Conservation (phyloP, 1,140 invertebrate species). For the Batillaria attramentaria region DNA sequence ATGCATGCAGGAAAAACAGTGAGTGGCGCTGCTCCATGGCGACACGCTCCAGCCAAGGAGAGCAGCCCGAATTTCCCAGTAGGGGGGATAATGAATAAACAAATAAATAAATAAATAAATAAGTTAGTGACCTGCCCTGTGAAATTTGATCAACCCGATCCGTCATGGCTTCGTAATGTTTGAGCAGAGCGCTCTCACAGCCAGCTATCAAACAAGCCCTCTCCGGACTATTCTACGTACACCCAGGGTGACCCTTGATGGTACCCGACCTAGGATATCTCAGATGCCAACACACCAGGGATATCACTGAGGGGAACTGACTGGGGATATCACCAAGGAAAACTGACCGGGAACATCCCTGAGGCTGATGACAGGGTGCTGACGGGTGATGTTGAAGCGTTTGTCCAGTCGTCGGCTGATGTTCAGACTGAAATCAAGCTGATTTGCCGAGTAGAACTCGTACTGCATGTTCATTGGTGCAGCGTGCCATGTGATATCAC, state of each 20-base stretch:
- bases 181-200: background rate
- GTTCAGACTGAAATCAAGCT: slow-evolving; percentile 54
- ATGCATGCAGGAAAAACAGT: too few relatives aligned
- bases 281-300: background rate
- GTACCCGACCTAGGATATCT: background rate
- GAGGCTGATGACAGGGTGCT: slow-evolving; percentile 51
- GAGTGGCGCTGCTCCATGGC: too few relatives aligned
- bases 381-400: slow-evolving; percentile 46
- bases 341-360: slow-evolving; percentile 65
- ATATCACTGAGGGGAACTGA: too few relatives aligned
- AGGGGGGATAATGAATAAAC: too few relatives aligned
- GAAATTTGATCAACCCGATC: too few relatives aligned
- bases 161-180: background rate
- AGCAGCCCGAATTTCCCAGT: too few relatives aligned
- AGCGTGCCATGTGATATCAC: slow-evolving; percentile 62
- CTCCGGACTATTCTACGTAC: background rate
- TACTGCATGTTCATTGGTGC: slow-evolving; percentile 65
- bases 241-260: background rate
- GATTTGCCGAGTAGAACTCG: slow-evolving; percentile 49
- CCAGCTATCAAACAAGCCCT: background rate
- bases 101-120: too few relatives aligned
- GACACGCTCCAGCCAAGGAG: too few relatives aligned
- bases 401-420: slow-evolving; percentile 50
- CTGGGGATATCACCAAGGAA: too few relatives aligned
- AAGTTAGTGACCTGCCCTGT: too few relatives aligned